Evolutionary conservation across 2,888 invertebrate species (phyloP).

Genomic region (Pterobdella sp.): DNA sequence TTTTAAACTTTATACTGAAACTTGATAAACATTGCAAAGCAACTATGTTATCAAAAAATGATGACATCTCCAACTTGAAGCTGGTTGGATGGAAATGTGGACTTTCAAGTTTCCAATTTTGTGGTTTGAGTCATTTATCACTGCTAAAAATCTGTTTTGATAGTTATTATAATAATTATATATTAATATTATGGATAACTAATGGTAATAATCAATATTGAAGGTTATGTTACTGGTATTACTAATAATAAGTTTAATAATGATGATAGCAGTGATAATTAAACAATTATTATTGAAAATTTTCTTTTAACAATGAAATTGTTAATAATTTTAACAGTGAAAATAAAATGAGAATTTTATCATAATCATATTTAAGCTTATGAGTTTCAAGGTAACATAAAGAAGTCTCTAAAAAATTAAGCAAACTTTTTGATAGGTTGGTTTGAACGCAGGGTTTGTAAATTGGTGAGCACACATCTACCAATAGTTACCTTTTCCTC

Average conservation of each 20-base stretch:
- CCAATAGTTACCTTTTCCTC: not conserved
- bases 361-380: not conserved
- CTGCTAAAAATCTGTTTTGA: not conserved
- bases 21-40: too few species aligned
- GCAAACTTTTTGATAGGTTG: not conserved
- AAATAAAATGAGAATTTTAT: not conserved
- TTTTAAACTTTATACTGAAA: too few species aligned
- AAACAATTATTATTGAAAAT: too few species aligned
- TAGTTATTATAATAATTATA: not conserved
- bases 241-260: too few species aligned
- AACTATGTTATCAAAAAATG: too few species aligned
- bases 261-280: too few species aligned
- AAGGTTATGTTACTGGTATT: not conserved
- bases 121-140: not conserved
- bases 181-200: not conserved
- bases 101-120: slow-evolving; percentile 6
- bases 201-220: not conserved
- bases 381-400: not conserved
- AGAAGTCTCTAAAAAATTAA: not conserved
- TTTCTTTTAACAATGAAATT: not conserved
- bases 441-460: slow-evolving; percentile 4
- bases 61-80: not conserved
- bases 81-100: not conserved
- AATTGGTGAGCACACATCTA: not conserved
- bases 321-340: not conserved